Evolutionary conservation across 2,888 invertebrate genomes (phyloP).

Genomic region (Drosophila quasianomalipes): DNA sequence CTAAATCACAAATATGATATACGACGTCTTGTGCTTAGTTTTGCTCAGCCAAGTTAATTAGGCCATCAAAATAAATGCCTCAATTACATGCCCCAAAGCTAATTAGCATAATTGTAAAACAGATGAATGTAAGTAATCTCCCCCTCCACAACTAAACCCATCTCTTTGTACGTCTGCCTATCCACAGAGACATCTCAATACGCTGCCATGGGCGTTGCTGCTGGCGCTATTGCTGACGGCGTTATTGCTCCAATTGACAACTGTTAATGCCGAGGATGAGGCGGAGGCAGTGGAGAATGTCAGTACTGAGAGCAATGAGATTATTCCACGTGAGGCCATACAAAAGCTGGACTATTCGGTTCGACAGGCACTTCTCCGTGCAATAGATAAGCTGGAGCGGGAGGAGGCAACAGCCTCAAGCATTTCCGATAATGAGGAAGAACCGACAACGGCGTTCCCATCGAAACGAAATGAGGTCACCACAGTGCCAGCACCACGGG

Average conservation of each 20-base stretch:
- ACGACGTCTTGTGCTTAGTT: not conserved
- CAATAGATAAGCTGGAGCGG: slow-evolving; percentile 91
- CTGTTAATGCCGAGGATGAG: slow-evolving; percentile 20
- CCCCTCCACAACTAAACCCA: slow-evolving; percentile 2
- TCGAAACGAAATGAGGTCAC: slow-evolving; percentile 35
- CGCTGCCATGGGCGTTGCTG: slow-evolving; percentile 70
- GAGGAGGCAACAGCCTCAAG: slow-evolving; percentile 84
- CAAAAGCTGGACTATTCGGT: slow-evolving; percentile 89
- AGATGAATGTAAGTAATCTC: not conserved
- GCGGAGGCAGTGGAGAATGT: slow-evolving; percentile 65
- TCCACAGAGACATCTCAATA: slow-evolving; percentile 65
- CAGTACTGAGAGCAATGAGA: slow-evolving; percentile 84
- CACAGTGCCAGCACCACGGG: slow-evolving; percentile 42
- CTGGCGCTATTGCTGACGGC: slow-evolving; percentile 65
- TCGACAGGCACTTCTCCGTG: slow-evolving; percentile 91
- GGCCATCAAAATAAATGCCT: slow-evolving; percentile 38
- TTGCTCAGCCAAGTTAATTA: slow-evolving; percentile 20
- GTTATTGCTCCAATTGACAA: slow-evolving; percentile 61
- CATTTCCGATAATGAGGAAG: slow-evolving; percentile 41
- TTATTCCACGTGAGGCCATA: slow-evolving; percentile 87
- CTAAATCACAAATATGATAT: not conserved
- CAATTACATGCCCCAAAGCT: slow-evolving; percentile 23
- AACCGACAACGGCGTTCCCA: slow-evolving; percentile 27
- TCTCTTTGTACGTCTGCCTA: slow-evolving; percentile 1
- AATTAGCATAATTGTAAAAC: slow-evolving; percentile 33